A percentile compares a stretch with the other conserved stretches of the same genome.
These are phyloP conservation scores for Axea sp. DNA, from an alignment of 2,888 invertebrate genomes.

Conservation along the genomic window DNA sequence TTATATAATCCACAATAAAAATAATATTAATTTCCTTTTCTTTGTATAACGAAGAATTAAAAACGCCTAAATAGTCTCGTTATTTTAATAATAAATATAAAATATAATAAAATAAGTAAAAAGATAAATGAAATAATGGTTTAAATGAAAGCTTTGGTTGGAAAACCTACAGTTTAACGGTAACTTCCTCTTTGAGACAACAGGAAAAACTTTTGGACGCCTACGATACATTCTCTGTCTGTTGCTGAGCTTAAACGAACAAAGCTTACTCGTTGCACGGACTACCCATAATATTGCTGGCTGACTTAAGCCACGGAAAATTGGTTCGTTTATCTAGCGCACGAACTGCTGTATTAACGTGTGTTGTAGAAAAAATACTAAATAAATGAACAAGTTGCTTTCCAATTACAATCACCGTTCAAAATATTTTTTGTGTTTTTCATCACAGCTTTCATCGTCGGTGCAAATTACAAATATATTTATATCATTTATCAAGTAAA, in stretches of 20 bases:
- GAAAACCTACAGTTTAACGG: conserved; percentile 21
- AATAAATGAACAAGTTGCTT: conserved; percentile 61
- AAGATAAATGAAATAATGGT: too few species aligned
- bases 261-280: conserved; percentile 47
- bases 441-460: conserved; percentile 35
- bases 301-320: conserved; percentile 74
- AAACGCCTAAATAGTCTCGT: too few species aligned
- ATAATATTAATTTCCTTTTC: too few species aligned
- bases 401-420: conserved; percentile 48
- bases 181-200: conserved; percentile 43
- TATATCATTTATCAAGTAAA: not conserved
- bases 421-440: conserved; percentile 38
- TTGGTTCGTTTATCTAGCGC: conserved; percentile 74
- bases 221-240: conserved; percentile 44
- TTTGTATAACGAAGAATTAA: too few species aligned
- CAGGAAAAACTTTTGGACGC: conserved; percentile 48
- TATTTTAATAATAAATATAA: too few species aligned
- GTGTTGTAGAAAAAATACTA: conserved; percentile 63
- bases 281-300: conserved; percentile 69
- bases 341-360: conserved; percentile 67
- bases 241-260: conserved; percentile 63
- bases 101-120: too few species aligned
- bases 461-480: not conserved
- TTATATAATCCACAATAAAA: too few species aligned
- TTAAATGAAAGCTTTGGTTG: conserved; percentile 23